Percentiles rank a stretch among this genome's conserved stretches.
These are phyloP conservation scores for Willisornis vidua DNA, from an alignment of 2,113 vertebrate species.

Conservation along the genomic window DNA sequence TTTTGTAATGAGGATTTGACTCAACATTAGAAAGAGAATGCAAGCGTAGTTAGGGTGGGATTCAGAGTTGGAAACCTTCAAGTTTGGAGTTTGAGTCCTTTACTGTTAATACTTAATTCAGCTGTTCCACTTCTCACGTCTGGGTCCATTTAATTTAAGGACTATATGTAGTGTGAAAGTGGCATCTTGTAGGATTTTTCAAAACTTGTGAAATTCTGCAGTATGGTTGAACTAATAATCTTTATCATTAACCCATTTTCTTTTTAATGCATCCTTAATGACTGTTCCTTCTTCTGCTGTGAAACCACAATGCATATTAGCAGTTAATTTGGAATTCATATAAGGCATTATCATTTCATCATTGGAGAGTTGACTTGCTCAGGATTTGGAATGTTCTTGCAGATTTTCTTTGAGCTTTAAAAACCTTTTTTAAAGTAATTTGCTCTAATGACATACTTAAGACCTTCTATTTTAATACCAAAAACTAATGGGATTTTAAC, in stretches of 20 bases:
- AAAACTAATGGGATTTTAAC: slow-evolving; percentile 13
- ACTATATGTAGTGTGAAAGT: not conserved
- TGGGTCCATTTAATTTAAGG: not conserved
- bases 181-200: not conserved
- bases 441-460: not conserved
- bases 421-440: slow-evolving; percentile 10
- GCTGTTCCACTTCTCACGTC: not conserved
- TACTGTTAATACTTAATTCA: not conserved
- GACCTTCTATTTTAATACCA: not conserved
- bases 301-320: not conserved
- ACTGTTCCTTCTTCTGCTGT: not conserved
- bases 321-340: slow-evolving; percentile 28
- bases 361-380: not conserved
- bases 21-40: not conserved
- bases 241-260: slow-evolving; percentile 8
- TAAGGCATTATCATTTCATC: slow-evolving; percentile 5
- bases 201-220: not conserved
- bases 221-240: not conserved
- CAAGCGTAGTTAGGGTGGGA: not conserved
- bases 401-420: not conserved
- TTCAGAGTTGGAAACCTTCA: not conserved
- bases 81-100: not conserved
- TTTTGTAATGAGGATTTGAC: not conserved
- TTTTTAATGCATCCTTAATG: not conserved
- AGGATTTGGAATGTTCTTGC: not conserved